Conservation (phyloP, 2,113 vertebrate genomes). For the Anolis carolinensis region DNA sequence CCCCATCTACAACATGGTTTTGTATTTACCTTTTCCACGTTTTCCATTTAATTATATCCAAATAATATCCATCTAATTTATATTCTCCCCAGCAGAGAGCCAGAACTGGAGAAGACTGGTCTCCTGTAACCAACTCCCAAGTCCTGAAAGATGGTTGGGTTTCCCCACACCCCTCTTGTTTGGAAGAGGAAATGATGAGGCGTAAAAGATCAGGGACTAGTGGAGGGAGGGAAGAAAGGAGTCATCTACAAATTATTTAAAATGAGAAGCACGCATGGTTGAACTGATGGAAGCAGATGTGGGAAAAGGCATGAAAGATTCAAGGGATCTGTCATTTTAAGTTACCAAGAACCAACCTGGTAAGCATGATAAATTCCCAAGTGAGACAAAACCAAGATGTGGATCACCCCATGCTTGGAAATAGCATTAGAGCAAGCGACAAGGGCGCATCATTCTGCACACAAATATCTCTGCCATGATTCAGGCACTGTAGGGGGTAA, state of each 20-base stretch:
- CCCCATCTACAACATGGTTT: neutral
- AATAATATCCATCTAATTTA: neutral
- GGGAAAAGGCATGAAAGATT: constrained; percentile 92
- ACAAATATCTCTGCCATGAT: neutral
- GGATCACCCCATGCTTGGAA: neutral
- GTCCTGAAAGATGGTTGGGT: neutral
- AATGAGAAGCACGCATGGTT: constrained; percentile 80
- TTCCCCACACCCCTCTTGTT: neutral
- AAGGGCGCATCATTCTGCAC: constrained; percentile 11
- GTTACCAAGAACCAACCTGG: constrained; percentile 81
- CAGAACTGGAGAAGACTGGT: neutral
- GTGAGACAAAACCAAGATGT: constrained; percentile 55
- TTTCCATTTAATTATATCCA: neutral
- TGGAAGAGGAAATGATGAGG: constrained; percentile 23
- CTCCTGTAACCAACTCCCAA: neutral
- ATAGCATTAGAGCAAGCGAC: constrained; percentile 66
- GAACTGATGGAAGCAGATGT: constrained; percentile 88
- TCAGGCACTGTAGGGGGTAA: neutral
- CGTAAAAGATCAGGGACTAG: neutral
- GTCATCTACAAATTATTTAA: constrained; percentile 88
- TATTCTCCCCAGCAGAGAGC: neutral
- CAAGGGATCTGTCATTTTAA: constrained; percentile 89
- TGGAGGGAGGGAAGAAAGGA: neutral
- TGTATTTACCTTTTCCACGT: neutral
- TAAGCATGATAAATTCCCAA: constrained; percentile 78